phyloP scores from a whole-genome alignment of 2,888 invertebrate genomes.

The Torymus tubicola region DNA sequence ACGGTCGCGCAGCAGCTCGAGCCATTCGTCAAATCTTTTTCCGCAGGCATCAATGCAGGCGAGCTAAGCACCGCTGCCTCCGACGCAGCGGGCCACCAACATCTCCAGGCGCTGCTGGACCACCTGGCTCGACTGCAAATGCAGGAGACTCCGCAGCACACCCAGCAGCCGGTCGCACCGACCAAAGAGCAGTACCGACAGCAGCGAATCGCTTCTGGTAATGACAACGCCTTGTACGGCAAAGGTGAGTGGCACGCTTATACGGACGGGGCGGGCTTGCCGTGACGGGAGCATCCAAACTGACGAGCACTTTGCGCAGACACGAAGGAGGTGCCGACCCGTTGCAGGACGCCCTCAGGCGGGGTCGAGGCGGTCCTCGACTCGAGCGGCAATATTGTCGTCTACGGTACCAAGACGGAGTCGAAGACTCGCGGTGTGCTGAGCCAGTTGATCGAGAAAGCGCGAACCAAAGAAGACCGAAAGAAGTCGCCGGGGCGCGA shows the following conservation, averaged over 20 bases:
- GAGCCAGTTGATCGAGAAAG: conserved; percentile 80
- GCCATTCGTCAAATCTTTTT: conserved; percentile 81
- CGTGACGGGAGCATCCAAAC: no score
- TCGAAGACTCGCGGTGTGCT: conserved; percentile 75
- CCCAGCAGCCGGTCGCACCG: conserved; percentile 61
- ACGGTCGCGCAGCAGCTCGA: conserved; percentile 82
- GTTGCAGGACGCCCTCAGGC: conserved; percentile 71
- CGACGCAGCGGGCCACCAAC: conserved; percentile 77
- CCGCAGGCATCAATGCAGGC: conserved; percentile 72
- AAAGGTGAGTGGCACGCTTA: conserved; percentile 38
- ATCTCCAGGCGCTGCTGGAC: conserved; percentile 78
- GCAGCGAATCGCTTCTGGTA: conserved; percentile 60
- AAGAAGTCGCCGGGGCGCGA: conserved; percentile 75
- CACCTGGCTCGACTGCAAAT: conserved; percentile 77
- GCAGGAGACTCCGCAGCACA: conserved; percentile 67
- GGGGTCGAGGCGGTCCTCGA: conserved; percentile 71
- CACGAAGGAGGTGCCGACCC: conserved; percentile 70
- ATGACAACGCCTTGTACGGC: conserved; percentile 41
- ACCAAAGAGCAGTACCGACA: conserved; percentile 71
- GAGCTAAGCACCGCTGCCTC: conserved; percentile 71
- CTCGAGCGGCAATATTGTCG: conserved; percentile 73
- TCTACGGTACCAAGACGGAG: conserved; percentile 69
- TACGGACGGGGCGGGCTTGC: no score
- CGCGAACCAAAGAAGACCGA: conserved; percentile 77
- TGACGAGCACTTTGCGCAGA: conserved; percentile 61